phyloP scores from a whole-genome alignment of 2,888 invertebrate genomes.

The Ephialtes manifestator region DNA sequence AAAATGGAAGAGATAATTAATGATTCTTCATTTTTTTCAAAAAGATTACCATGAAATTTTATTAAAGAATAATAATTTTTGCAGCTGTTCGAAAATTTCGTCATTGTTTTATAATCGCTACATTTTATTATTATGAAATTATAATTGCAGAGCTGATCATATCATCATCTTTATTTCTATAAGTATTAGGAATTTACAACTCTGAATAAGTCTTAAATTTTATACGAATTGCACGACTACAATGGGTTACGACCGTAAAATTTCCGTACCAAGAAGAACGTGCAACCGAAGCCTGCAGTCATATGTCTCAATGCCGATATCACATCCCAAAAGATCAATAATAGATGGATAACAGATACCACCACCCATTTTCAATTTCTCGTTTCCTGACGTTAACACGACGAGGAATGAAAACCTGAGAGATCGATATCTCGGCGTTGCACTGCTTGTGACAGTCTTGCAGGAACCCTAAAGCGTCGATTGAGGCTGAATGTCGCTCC shows the following conservation, averaged over 20 bases:
- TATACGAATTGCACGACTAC: background rate
- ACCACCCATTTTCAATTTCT: slow-evolving; percentile 12
- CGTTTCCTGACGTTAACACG: background rate
- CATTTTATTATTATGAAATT: too few relatives aligned
- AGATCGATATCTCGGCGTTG: slow-evolving; percentile 10
- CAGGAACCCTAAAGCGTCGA: slow-evolving; percentile 2
- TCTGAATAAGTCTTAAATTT: too few relatives aligned
- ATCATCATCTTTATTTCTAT: too few relatives aligned
- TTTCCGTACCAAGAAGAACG: background rate
- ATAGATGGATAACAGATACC: background rate
- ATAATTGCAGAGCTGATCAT: too few relatives aligned
- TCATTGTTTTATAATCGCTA: too few relatives aligned
- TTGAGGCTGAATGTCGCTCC: slow-evolving; percentile 50
- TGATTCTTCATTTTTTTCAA: too few relatives aligned
- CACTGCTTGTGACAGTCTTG: background rate
- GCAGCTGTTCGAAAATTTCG: too few relatives aligned
- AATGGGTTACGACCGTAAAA: background rate
- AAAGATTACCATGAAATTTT: too few relatives aligned
- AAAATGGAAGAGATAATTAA: too few relatives aligned
- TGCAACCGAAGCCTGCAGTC: background rate
- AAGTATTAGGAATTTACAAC: too few relatives aligned
- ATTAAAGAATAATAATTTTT: too few relatives aligned
- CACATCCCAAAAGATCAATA: background rate
- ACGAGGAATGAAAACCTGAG: background rate
- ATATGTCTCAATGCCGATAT: background rate